Conservation (phyloP, 2,888 invertebrate genomes). For the Caenorhabditis sp. region DNA sequence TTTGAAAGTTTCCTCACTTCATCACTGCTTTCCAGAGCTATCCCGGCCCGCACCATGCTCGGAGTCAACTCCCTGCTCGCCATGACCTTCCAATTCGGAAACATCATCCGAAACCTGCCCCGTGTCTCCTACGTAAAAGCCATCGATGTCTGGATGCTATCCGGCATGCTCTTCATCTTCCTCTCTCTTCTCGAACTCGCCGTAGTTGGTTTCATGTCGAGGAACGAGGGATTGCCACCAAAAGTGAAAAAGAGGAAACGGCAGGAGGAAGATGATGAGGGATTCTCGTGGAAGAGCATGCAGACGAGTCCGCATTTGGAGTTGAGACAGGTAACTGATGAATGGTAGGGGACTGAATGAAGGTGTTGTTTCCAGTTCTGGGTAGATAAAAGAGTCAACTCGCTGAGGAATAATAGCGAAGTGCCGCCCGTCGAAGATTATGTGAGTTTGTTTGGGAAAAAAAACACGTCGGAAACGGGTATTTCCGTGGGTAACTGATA, state of each 20-base stretch:
- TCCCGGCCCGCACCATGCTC: conserved; percentile 83
- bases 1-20: too few relatives aligned
- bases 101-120: conserved; percentile 83
- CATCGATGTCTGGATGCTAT: conserved; percentile 82
- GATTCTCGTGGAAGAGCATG: conserved; percentile 81
- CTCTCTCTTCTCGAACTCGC: conserved; percentile 82
- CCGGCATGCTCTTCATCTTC: conserved; percentile 83
- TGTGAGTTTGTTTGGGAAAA: conserved; percentile 32
- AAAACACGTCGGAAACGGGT: too few relatives aligned
- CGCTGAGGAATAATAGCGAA: conserved; percentile 67
- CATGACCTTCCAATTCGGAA: conserved; percentile 83
- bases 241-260: conserved; percentile 64
- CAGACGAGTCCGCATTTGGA: conserved; percentile 81
- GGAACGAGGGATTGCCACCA: conserved; percentile 82
- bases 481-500: too few relatives aligned
- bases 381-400: conserved; percentile 80
- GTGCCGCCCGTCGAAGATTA: conserved; percentile 62
- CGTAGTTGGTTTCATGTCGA: conserved; percentile 82
- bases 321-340: conserved; percentile 73
- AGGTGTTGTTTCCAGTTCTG: too few relatives aligned
- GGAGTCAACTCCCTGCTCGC: conserved; percentile 83
- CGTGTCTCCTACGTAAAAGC: conserved; percentile 83
- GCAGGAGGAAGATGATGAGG: conserved; percentile 74
- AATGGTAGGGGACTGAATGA: conserved; percentile 29
- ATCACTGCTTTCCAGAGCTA: conserved; percentile 81